Percentiles rank a stretch among this genome's conserved stretches.
phyloP scores from a whole-genome alignment of 1,140 invertebrate species.

The Orchesella cincta region DNA sequence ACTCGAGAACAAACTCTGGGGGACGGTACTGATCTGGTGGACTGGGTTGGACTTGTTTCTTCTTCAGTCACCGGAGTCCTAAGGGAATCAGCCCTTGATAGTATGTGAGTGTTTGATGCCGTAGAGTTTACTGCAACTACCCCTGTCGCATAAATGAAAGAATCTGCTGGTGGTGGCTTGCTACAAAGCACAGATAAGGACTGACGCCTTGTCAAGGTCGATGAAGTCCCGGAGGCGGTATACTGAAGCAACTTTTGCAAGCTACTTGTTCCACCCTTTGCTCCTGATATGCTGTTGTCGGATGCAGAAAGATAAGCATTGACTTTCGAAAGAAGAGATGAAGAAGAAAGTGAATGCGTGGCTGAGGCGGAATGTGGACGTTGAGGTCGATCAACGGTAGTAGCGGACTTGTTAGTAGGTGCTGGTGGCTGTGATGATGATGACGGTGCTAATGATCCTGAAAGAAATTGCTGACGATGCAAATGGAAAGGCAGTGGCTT shows the following conservation, averaged over 20 bases:
- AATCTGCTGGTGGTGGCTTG: background rate
- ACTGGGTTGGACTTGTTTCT: constrained; percentile 11
- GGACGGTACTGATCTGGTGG: constrained; percentile 1
- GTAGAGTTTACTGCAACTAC: background rate
- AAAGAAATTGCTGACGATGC: constrained; percentile 23
- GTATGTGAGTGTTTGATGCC: background rate
- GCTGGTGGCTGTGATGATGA: background rate
- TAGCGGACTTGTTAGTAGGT: background rate
- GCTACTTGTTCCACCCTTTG: background rate
- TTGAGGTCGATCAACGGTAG: constrained; percentile 11
- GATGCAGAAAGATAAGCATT: constrained; percentile 25
- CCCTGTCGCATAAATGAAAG: background rate
- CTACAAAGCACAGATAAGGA: constrained; percentile 17
- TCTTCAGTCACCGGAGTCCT: constrained; percentile 12
- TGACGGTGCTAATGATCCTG: constrained; percentile 15
- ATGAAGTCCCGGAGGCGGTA: background rate
- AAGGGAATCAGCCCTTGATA: background rate
- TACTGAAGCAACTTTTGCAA: constrained; percentile 7
- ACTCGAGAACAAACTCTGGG: constrained; percentile 15
- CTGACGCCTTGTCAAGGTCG: constrained; percentile 13
- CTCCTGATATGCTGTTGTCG: constrained; percentile 12
- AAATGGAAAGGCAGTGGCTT: constrained; percentile 14
- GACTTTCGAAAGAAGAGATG: constrained; percentile 20
- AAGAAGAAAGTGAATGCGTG: background rate
- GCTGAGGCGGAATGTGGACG: constrained; percentile 28